Base-by-base conservation (phyloP, 2,797 vertebrate species). In the Anabas testudineus region DNA sequence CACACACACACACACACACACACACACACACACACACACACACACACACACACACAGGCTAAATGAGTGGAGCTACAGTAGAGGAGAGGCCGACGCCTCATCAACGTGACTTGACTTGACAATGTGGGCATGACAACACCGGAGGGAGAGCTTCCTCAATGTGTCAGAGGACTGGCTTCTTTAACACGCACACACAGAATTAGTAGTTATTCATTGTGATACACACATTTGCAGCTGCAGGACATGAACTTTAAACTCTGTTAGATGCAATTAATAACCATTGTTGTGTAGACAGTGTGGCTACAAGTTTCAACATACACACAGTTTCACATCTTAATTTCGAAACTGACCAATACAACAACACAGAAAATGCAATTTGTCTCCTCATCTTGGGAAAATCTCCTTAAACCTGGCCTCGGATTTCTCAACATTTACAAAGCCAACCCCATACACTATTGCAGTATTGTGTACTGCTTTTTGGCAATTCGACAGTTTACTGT, bases 71-170 rank as follows among this genome's bases (percentile, higher is more conserved):
- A 63, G 79, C 76, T 71, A 68, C 75, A 67, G 67, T 0, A 15
- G 77, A 82, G 66, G 66, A 78, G 24, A 34, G 66, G 26, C 51
- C 18, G 43, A 68, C 22, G 78, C 71, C 65, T 80, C 53, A 36
- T 84, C 69, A 74, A 78, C 63, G 59, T 87, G 87, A 90, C 82
- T 80, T 60, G 79, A 89, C 87, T 85, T 86, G 86, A 87, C 80
- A 87, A 74, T 64, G 87, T 71, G 76, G 65, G 74, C 64, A 73
- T 81, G 75, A 86, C 85, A 76, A 77, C 77, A 71, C 34, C 47
- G 67, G 66, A 32, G 42, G 48, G 48, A 73, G 63, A 63, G 78
- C 78, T 82, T 64, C 76, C 69, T 61, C 15, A 32, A 57, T 75
- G 69, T 77, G 74, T 82, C 78, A 71, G 42, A 75, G 79, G 34